Evolutionary conservation across 1,140 invertebrate genomes (phyloP).

Genomic region (Camponotus pennsylvanicus): DNA sequence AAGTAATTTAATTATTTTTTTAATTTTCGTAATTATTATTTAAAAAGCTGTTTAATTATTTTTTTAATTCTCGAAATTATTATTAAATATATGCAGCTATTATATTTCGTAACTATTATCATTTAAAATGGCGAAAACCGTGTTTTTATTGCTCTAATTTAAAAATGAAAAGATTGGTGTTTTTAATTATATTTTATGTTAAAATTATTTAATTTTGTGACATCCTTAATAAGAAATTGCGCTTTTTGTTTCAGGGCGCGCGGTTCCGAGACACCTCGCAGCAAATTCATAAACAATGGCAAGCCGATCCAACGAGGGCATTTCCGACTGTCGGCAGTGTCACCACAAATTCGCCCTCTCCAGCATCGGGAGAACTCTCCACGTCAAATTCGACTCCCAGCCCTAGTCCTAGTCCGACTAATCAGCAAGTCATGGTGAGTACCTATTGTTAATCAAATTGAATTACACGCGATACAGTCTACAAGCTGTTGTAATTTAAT

Average conservation of each 20-base stretch:
- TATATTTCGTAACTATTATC: not conserved
- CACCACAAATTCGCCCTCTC: constrained; percentile 72
- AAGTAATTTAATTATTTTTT: not conserved
- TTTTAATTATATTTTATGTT: not conserved
- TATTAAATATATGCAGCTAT: not conserved
- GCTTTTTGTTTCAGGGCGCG: constrained; percentile 78
- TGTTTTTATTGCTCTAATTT: not conserved
- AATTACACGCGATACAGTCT: too few relatives aligned
- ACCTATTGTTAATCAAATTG: constrained; percentile 15
- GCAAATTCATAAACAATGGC: constrained; percentile 86
- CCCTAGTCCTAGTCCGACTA: constrained; percentile 83
- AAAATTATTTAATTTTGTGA: not conserved
- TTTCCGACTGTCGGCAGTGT: constrained; percentile 84
- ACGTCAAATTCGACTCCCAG: constrained; percentile 83
- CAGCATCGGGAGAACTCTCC: constrained; percentile 76
- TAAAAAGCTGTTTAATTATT: not conserved
- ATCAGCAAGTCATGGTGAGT: constrained; percentile 82
- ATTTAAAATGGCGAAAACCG: not conserved
- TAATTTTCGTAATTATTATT: not conserved
- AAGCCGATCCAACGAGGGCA: constrained; percentile 82
- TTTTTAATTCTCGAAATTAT: not conserved
- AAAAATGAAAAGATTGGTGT: not conserved
- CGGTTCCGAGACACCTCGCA: constrained; percentile 85
- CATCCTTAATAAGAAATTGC: constrained; percentile 11
- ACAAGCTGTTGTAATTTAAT: not conserved